Base-by-base conservation (phyloP, 2,113 vertebrate species). In the Pluvialis apricaria region DNA sequence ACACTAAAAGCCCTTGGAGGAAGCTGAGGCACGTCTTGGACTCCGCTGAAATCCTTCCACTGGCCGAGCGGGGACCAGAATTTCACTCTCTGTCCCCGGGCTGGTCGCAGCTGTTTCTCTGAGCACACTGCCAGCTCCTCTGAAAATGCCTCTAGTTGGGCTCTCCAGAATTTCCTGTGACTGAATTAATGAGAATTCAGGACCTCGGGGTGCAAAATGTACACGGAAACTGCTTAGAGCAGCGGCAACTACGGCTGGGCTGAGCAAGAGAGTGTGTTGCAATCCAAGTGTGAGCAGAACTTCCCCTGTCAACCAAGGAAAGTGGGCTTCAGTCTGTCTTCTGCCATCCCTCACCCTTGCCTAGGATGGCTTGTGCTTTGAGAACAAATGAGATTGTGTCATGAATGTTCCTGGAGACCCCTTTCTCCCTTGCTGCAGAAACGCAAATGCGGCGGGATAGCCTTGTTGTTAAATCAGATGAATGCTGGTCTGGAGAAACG, bases 81-180 rank as follows among this genome's bases (percentile, higher is more conserved):
- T 61, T 94, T 58, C 42, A 9, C 32, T 29, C 83, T 51, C 14
- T 92, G 91, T 96, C 70, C 77, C 45, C 21, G 0, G 77, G 77
- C 92, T 87, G 91, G 66, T 26, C 1, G 10, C 94, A 95, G 92
- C 70, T 96, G 91, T 72, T 94, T 69, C 62, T 79, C 73, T n/a
- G 54, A 85, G 61, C 8, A 9, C 19, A 3, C 40, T 79, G 88
- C 77, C 91, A 95, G 28, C 75, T 72, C 12, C 61, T 61, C 58
- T 89, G 77, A 21, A 83, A 89, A 70, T 70, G 82, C 34, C 40
- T 95, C 62, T 66, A 76, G 54, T n/a, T 69, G 84, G 65, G 34
- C 54, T 45, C n/a, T 57, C 72, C 69, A 86, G 83, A 92, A 55
- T 82, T 87, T 81, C 45, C 34, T 69, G n/a, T 3, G 6, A 34